Base-by-base conservation (phyloP, 30 jellyfish, hydroid and myxozoan species). In the Mastigias papua region DNA sequence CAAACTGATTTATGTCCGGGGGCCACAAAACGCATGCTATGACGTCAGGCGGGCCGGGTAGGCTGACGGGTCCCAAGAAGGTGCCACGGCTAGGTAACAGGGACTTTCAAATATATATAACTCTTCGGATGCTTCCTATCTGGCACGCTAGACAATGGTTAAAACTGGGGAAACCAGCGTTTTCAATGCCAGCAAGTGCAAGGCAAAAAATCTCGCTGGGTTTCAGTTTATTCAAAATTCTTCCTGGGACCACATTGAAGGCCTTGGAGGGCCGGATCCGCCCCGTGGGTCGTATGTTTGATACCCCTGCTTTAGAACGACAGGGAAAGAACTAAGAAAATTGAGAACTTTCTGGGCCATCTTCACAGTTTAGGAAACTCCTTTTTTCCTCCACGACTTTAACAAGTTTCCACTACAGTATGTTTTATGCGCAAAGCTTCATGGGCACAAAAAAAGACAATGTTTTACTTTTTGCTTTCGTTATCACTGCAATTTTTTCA, bases 131-230 rank as follows among this genome's bases (percentile, higher is more conserved):
- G 54, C 54, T 42, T 42, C 54, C 54, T 4, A 42, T 42, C 54
- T 42, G 54, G 54, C 54, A 42, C 54, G 13, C 54, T 42, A 42
- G 54, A 42, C 7, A 42, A 42, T 42, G 91, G 48, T 27, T 61
- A 37, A 21, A 46, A 37, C 64, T 21, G 91, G 64, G 75, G 69
- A 81, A 28, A 76, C 50, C 87, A 76, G 58, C 25, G 46, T 11
- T 20, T 76, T 76, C 58, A 42, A 42, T 42, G 54, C 54, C 54
- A 42, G 54, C 54, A 4, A 42, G 54, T 42, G 54, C 54, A 4
- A 42, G 54, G 54, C 7, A 42, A 15, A 42, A 42, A 42, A 15
- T 42, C 54, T 42, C 54, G n/a, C n/a, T n/a, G 7, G 13, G 54
- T 42, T 42, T 42, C 13, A 42, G 54, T 42, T 42, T 42, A 42